Evolutionary conservation across 2,888 invertebrate species (phyloP), one percentile per base, ranked within the genome.

Genomic region (Cristatella mucedo): DNA sequence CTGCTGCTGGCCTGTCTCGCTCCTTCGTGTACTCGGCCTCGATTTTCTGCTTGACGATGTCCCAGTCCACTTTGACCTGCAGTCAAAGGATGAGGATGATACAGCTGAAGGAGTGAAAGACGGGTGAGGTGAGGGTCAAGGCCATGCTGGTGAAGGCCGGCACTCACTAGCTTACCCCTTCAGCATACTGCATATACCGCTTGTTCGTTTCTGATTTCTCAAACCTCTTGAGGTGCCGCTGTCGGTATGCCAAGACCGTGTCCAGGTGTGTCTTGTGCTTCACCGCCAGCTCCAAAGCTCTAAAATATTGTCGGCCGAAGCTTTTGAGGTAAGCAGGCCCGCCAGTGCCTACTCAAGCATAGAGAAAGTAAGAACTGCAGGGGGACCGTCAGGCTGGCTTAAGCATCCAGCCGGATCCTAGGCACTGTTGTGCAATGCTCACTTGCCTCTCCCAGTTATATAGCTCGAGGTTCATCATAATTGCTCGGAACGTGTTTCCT

Each of bases 251-350:
- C 36, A 81, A 59, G n/a, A 82, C 79, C 4, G 76, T 75, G 51
- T 80, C 80, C 15, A 80, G 66, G 52, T 78, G 74, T 3, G 74
- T 74, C 57, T 78, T 77, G 59, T 80, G 75, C 54, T 79, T 78
- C 3, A 76, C 60, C 1, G 80, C 79, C 44, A 82, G 63, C 52
- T 82, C 80, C 40, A 82, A 61, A 2, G 81, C 80, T 53, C 81
- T 77, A 54, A 20, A 51, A 49, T 13, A 38, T 15, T 5, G 18
- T n/a, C n/a, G n/a, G n/a, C n/a, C n/a, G n/a, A n/a, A n/a, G n/a
- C n/a, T n/a, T n/a, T n/a, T n/a, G n/a, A n/a, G n/a, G n/a, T n/a
- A n/a, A n/a, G n/a, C n/a, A n/a, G n/a, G n/a, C n/a, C n/a, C n/a
- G n/a, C n/a, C n/a, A n/a, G n/a, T n/a, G n/a, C n/a, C n/a, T n/a